phyloP scores from a whole-genome alignment of 92 coral and sea anemone genomes.

The Paramuricea clavata region DNA sequence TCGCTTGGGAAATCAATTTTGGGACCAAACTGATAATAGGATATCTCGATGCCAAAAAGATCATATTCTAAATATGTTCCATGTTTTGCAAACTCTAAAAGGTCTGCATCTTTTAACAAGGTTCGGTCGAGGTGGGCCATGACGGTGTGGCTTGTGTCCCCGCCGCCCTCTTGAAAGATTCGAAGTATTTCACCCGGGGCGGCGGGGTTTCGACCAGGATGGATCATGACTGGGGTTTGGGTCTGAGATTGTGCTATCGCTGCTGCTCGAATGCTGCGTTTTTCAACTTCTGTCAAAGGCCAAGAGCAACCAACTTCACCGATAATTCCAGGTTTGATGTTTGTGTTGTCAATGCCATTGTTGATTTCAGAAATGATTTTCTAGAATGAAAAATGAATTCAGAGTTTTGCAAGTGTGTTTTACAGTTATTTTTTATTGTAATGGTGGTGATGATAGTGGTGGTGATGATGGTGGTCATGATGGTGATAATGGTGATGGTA shows the following conservation, averaged over 20 bases:
- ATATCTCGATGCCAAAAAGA: constrained; percentile 79
- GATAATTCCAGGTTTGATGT: constrained; percentile 89
- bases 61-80: constrained; percentile 89
- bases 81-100: constrained; percentile 80
- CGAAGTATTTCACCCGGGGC: constrained; percentile 83
- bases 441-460: neutral
- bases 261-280: constrained; percentile 80
- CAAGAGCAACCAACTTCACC: constrained; percentile 94
- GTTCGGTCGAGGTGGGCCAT: constrained; percentile 96
- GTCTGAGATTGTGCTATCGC: constrained; percentile 89
- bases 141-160: constrained; percentile 78
- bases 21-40: constrained; percentile 77
- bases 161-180: constrained; percentile 89
- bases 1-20: constrained; percentile 80
- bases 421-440: neutral
- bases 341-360: constrained; percentile 78
- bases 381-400: constrained; percentile 44
- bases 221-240: constrained; percentile 86
- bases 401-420: neutral
- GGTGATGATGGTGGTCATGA: neutral
- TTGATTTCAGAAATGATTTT: constrained; percentile 83
- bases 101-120: constrained; percentile 69
- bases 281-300: constrained; percentile 88
- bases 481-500: too few species aligned
- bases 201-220: constrained; percentile 86